Evolutionary conservation across 2,888 invertebrate genomes (phyloP).

Genomic region (Philopedon plagiatum): DNA sequence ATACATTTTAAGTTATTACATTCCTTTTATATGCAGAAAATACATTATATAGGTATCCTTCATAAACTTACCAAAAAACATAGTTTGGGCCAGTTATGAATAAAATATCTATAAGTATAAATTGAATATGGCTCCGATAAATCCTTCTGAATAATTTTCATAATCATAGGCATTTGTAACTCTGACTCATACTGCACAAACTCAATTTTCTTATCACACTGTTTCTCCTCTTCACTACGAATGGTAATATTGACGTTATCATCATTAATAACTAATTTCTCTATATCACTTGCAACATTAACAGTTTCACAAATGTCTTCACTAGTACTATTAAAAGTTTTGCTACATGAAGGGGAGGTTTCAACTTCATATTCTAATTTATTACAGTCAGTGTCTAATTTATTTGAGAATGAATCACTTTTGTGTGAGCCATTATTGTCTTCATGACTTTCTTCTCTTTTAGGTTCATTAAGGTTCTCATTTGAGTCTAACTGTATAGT

Average conservation of each 20-base stretch:
- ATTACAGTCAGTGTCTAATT: conserved; percentile 42
- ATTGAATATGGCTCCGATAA: conserved; percentile 99
- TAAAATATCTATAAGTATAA: conserved; percentile 99
- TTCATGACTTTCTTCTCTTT: conserved; percentile 38
- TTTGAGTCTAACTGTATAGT: conserved; percentile 57
- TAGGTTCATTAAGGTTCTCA: conserved; percentile 55
- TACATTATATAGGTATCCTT: no score
- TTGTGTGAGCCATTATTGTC: conserved; percentile 10
- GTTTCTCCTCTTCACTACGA: conserved; percentile 23
- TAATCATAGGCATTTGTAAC: conserved; percentile 98
- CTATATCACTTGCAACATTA: conserved; percentile 33
- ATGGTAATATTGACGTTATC: neutral
- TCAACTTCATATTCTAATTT: conserved; percentile 45
- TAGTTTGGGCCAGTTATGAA: conserved; percentile 99
- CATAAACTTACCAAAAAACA: conserved; percentile 96
- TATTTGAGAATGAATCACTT: conserved; percentile 54
- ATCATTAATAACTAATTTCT: conserved; percentile 42
- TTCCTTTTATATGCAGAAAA: no score
- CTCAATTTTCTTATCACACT: conserved; percentile 62
- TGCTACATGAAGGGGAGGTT: conserved; percentile 46
- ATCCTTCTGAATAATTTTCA: conserved; percentile 99
- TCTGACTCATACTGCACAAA: conserved; percentile 93
- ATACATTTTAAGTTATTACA: no score
- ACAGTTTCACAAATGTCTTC: conserved; percentile 25
- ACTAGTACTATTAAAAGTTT: conserved; percentile 24